Base-by-base conservation (phyloP, 1,140 invertebrate species). In the Melitaea cinxia region DNA sequence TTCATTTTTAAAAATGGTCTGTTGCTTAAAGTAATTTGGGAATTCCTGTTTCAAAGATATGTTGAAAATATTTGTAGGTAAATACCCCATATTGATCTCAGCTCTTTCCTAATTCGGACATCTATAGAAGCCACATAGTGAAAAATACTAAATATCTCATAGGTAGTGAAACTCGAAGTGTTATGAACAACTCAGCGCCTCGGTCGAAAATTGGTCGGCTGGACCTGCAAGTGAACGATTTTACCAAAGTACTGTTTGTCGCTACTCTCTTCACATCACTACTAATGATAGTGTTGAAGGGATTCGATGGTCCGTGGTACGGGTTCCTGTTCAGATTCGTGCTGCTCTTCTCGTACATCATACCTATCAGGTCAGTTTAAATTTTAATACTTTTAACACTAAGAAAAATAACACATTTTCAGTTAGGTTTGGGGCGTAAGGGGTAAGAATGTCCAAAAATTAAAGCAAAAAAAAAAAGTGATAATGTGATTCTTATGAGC, bases 101-200 rank as follows among this genome's bases (percentile, higher is more conserved):
- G n/a, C n/a, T n/a, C n/a, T n/a, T n/a, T n/a, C n/a, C n/a, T n/a
- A n/a, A n/a, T n/a, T n/a, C n/a, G n/a, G n/a, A n/a, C n/a, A n/a
- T n/a, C n/a, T n/a, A n/a, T n/a, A n/a, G n/a, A n/a, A n/a, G n/a
- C n/a, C n/a, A n/a, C 3, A 28, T 7, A 28, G 26, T 28, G 26
- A 4, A 28, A 28, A 28, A 28, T 4, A 28, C 26, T 3, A 57
- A 62, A 7, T 56, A 70, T 77, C 39, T 24, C 9, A 17, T 75
- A 93, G 94, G 99, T 9, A 93, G 94, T 52, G 99, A 99, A 92
- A 99, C 98, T 0, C 93, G 98, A 62, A 97, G 96, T 72, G 96
- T 99, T 0, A 99, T 99, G 98, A 99, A 99, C 91, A 99, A 99
- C 83, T 98, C 97, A 1, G 94, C 96, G 49, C 98, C 99, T 0